Percentiles rank a stretch among this genome's conserved stretches.
Conservation (phyloP, 2,888 invertebrate species). For the Drosophila niveifrons region DNA sequence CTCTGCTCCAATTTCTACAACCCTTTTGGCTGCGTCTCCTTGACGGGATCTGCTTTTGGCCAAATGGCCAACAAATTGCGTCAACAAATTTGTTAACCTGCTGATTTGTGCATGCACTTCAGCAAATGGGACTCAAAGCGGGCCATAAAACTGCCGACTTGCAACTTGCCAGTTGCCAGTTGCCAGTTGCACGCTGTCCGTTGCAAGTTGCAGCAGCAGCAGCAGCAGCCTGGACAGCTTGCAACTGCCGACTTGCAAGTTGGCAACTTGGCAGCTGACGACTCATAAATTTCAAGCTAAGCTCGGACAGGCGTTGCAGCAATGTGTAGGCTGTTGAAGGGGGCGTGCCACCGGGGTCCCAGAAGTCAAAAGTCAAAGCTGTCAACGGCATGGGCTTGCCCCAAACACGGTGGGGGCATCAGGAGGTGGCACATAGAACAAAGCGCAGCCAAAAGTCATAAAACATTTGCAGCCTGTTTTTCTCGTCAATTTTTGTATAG, state of each 20-base stretch:
- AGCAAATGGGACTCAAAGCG: conserved; percentile 57
- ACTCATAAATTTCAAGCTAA: conserved; percentile 49
- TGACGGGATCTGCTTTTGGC: conserved; percentile 6
- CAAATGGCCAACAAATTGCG: conserved; percentile 58
- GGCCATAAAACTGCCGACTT: conserved; percentile 50
- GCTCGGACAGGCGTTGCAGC: conserved; percentile 51
- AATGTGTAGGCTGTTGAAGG: conserved; percentile 17
- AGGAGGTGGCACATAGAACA: conserved; percentile 49
- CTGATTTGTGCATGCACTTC: conserved; percentile 61
- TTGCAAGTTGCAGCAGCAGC: conserved; percentile 11
- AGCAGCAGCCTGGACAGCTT: conserved; percentile 22
- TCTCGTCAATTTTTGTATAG: conserved; percentile 19
- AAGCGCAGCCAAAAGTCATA: conserved; percentile 59
- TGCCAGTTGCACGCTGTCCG: background rate
- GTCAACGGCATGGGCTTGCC: conserved; percentile 53
- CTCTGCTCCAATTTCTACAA: background rate
- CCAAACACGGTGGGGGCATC: background rate
- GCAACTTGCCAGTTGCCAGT: conserved; percentile 15
- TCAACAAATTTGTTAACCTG: conserved; percentile 64
- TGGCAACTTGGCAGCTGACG: conserved; percentile 51
- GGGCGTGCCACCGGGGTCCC: conserved; percentile 45
- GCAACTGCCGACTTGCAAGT: conserved; percentile 26
- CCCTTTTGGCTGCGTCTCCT: background rate
- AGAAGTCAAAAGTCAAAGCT: conserved; percentile 70
- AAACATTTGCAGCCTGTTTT: conserved; percentile 53